Evolutionary conservation across 1,140 invertebrate species (phyloP), one percentile per base, ranked within the genome.

Genomic region (Calliphora vicina): DNA sequence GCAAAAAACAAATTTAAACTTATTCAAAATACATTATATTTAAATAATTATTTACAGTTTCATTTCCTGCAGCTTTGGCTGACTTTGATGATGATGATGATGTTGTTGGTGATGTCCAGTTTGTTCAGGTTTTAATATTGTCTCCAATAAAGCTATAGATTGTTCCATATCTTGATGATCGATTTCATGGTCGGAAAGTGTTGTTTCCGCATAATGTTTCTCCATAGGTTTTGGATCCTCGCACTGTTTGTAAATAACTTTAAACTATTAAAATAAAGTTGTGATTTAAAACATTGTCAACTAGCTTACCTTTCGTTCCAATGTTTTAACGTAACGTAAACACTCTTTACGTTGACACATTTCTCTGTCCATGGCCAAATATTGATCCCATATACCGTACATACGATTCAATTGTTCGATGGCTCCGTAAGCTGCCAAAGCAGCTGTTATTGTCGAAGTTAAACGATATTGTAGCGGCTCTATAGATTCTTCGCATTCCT

Each of bases 371-470:
- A 97, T 90, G 13, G 93, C 93, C 5, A 95, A 91, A 43, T 96
- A 92, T 85, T 96, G 94, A 85, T 96, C 95, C 89, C 96, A 93
- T 10, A 97, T 89, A 78, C 93, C 92, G 84, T 96, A 93, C 5
- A 97, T 89, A 84, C 95, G 94, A 85, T 96, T 95, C 83, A 97
- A 88, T 86, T 96, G 95, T 85, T 96, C 95, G 35, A 97, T 92
- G 5, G 93, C 92, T 80, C 94, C 93, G 15, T 93, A 90, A 0
- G 92, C 92, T 25, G 91, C 91, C 83, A 93, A 90, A 0, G 91
- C 91, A 10, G 90, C 90, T 3, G 89, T 84, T 17, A 93, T 92
- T 4, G 91, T 74, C 9, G 92, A 89, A 76, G 84, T 91, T 50
- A 86, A 91, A 82, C 87, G 87, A 82, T 86, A 88, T 2, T 87